Base-by-base conservation (phyloP, 2,888 invertebrate species). In the Sthenelais limicola region DNA sequence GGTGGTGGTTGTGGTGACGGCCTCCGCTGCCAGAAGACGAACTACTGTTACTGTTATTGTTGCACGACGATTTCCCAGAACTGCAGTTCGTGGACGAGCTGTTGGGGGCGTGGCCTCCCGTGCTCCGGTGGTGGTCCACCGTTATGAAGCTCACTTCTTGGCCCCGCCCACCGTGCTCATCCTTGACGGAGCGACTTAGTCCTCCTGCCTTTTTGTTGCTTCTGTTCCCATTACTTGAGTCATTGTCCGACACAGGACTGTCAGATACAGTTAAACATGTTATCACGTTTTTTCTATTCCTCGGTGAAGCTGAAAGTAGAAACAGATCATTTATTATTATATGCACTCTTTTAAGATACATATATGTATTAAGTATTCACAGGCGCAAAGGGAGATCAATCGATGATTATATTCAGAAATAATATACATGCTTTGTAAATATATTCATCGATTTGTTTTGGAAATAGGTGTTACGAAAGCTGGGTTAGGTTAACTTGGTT, bases 181-280 rank as follows among this genome's bases (percentile, higher is more conserved):
- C 83, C 73, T 86, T 86, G 67, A 85, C 83, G 15, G 83, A 54
- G 18, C 30, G 21, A n/a, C n/a, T n/a, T n/a, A n/a, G n/a, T 7
- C 9, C 56, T n/a, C 7, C 28, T 56, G n/a, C n/a, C n/a, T n/a
- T n/a, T n/a, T n/a, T n/a, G n/a, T n/a, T n/a, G n/a, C n/a, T n/a
- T n/a, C n/a, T n/a, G n/a, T n/a, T n/a, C n/a, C n/a, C n/a, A n/a
- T n/a, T n/a, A n/a, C n/a, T n/a, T n/a, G 83, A 26, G 82, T 83
- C 85, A 21, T 80, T 80, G 71, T 85, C 84, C 1, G 82, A 82
- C 83, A 80, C 79, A 15, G 77, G 79, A 35, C 78, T 75, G 49
- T 94, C 94, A 77, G 91, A 92, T 73, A 94, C 92, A 76, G 93
- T 93, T 73, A 94, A 93, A 88, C 93, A 94, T 82, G 92, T 93